Conservation (phyloP, 1,140 invertebrate genomes). For the Pogonus chalceus region DNA sequence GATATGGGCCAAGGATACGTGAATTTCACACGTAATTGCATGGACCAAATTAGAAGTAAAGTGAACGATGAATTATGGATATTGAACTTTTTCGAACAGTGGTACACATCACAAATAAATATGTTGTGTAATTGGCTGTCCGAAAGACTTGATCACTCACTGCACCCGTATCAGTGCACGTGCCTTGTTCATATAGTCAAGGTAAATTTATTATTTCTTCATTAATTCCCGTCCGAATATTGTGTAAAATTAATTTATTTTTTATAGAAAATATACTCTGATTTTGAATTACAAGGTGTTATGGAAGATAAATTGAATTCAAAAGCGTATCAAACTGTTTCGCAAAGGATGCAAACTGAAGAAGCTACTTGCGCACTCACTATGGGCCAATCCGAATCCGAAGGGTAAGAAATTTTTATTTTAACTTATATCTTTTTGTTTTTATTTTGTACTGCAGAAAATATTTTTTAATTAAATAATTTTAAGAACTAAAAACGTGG, state of each 20-base stretch:
- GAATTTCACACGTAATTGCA: slow-evolving; percentile 91
- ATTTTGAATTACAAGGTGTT: slow-evolving; percentile 97
- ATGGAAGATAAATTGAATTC: slow-evolving; percentile 97
- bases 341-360: slow-evolving; percentile 89
- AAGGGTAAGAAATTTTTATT: slow-evolving; percentile 10
- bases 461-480: too few species aligned
- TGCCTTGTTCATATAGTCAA: slow-evolving; percentile 94
- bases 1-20: slow-evolving; percentile 96
- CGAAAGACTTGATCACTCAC: slow-evolving; percentile 84
- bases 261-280: slow-evolving; percentile 92
- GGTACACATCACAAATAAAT: slow-evolving; percentile 92
- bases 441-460: too few species aligned
- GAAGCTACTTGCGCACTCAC: slow-evolving; percentile 88
- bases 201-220: slow-evolving; percentile 42
- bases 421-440: too few species aligned
- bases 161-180: slow-evolving; percentile 95
- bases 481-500: too few species aligned
- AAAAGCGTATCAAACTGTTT: slow-evolving; percentile 90
- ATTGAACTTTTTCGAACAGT: slow-evolving; percentile 93
- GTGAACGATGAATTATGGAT: slow-evolving; percentile 97
- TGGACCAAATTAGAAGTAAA: slow-evolving; percentile 96
- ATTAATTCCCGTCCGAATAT: background rate
- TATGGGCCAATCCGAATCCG: slow-evolving; percentile 62
- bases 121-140: slow-evolving; percentile 91
- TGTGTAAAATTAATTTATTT: slow-evolving; percentile 12